Percentiles rank a stretch among this genome's conserved stretches.
Evolutionary conservation across 2,113 vertebrate genomes (phyloP).

Genomic region (Tetrax tetrax): DNA sequence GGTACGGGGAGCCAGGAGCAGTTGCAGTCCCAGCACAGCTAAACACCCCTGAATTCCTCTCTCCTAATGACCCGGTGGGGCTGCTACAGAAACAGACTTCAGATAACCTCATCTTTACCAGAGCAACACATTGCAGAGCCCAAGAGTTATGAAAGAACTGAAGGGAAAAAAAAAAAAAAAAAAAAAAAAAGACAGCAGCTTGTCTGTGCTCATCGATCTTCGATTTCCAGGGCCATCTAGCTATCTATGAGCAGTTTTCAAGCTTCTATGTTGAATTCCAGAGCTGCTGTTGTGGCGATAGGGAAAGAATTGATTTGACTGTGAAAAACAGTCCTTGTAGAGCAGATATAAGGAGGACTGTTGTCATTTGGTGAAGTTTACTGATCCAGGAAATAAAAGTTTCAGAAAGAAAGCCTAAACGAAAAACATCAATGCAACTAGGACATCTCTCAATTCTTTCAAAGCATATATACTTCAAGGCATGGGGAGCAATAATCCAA

Average conservation of each 20-base stretch:
- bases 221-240: accelerated
- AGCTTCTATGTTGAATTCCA: background rate
- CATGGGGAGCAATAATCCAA: slow-evolving; percentile 19
- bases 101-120: background rate
- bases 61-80: background rate
- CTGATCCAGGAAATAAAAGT: background rate
- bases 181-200: background rate
- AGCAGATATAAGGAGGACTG: background rate
- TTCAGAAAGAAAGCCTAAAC: background rate
- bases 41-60: background rate
- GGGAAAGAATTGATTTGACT: background rate
- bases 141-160: background rate
- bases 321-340: background rate
- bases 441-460: background rate
- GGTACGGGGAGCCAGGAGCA: background rate
- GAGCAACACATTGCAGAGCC: background rate
- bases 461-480: background rate
- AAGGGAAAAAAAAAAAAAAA: background rate
- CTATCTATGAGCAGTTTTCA: background rate
- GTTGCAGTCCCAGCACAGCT: background rate
- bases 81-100: background rate
- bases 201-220: background rate
- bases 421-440: background rate
- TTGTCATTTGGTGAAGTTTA: background rate
- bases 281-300: background rate